Base-by-base conservation (phyloP, 2,797 vertebrate species). In the Scarus forsteni region DNA sequence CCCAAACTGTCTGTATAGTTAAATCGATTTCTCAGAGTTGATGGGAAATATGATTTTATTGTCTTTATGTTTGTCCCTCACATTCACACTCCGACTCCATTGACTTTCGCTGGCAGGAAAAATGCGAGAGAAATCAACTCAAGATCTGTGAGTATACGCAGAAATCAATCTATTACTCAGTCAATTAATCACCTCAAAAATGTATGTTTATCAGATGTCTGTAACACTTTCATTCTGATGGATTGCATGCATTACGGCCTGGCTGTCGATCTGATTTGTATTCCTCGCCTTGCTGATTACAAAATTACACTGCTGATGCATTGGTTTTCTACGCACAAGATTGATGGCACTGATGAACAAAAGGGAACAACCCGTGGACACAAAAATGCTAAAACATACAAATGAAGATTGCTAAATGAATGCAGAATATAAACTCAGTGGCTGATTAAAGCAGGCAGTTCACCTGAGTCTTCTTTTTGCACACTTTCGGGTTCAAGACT, bases 251-350 rank as follows among this genome's bases (percentile, higher is more conserved):
- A 91, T 92, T 89, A 90, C 72, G 62, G 86, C 66, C 70, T 60
- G 11, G 80, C 81, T 85, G 89, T 83, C 84, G 58, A 90, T 91
- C 90, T 93, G 92, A 92, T 93, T 93, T 90, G 90, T 92, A 92
- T 92, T 91, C 90, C 86, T 88, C 59, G 51, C 86, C 27, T 81
- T 60, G 83, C 89, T 90, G 92, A 93, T 93, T 91, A 89, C 87
- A 84, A 90, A 92, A 93, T 92, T 91, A 90, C 88, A 85, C 88
- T 91, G 91, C 92, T 92, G 92, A 93, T 90, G 88, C 85, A 89
- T 88, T 84, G 89, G 75, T 91, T 92, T 89, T 89, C 87, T 73
- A 60, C 77, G 77, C 81, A 50, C 67, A 90, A 91, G 90, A 92
- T 90, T 85, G 90, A 92, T 93, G 83, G 85, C 67, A 46, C 58